phyloP scores from a whole-genome alignment of 2,113 vertebrate genomes.

The Oceanodroma tethys region DNA sequence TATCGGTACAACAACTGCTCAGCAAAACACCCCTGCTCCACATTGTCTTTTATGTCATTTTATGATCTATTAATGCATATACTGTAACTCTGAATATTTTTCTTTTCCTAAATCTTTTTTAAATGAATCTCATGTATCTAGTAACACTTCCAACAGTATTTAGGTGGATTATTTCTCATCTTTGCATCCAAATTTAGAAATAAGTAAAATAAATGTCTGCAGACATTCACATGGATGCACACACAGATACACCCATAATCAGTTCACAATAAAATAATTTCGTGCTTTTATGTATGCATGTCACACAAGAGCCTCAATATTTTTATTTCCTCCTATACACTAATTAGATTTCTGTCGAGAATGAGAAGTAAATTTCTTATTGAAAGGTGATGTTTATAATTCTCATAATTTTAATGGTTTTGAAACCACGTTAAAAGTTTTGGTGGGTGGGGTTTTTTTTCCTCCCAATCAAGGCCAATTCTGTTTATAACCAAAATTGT shows the following conservation, averaged over 20 bases:
- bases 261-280: neutral
- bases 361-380: neutral
- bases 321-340: neutral
- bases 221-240: neutral
- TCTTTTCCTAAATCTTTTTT: neutral
- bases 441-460: neutral
- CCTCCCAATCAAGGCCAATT: neutral
- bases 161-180: slow-evolving; percentile 5
- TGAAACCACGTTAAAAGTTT: neutral
- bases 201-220: slow-evolving; percentile 12
- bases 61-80: neutral
- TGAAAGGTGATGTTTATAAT: neutral
- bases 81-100: neutral
- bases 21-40: slow-evolving; percentile 44
- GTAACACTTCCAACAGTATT: neutral
- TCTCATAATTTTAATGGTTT: neutral
- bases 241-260: neutral
- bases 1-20: slow-evolving; percentile 30
- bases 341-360: neutral
- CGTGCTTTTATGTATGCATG: neutral
- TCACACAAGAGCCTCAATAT: neutral
- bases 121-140: neutral
- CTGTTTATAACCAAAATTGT: neutral
- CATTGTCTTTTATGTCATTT: neutral
- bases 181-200: slow-evolving; percentile 13